These are phyloP conservation scores for Rhagonycha fulva DNA, from an alignment of 2,888 invertebrate species.

Conservation along the genomic window DNA sequence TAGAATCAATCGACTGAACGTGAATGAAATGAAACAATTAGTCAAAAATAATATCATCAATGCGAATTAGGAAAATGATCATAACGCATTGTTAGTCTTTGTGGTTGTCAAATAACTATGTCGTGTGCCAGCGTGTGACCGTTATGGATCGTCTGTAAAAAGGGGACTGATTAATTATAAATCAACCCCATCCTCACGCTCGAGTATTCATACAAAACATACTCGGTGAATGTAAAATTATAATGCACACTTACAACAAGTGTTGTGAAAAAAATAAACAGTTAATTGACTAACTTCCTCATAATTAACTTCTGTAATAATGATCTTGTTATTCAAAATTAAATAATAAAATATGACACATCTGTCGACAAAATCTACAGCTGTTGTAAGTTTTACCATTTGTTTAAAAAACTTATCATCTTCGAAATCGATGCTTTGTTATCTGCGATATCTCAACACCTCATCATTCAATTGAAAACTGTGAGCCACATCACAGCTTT, in stretches of 20 bases:
- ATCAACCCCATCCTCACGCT: neutral
- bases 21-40: neutral
- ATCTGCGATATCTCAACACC: neutral
- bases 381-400: neutral
- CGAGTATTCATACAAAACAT: neutral
- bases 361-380: neutral
- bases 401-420: neutral
- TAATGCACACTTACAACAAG: neutral
- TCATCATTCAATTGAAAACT: neutral
- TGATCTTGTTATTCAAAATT: neutral
- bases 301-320: neutral
- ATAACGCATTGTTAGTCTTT: neutral
- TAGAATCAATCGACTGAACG: neutral
- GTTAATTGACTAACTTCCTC: neutral
- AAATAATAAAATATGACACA: neutral
- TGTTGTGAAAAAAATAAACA: neutral
- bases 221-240: neutral
- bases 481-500: neutral
- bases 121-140: neutral
- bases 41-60: neutral
- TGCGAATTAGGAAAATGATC: neutral
- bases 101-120: neutral
- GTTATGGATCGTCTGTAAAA: neutral
- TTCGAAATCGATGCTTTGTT: neutral
- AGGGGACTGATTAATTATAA: constrained; percentile 1